Evolutionary conservation across 1,140 invertebrate genomes (phyloP).

Genomic region (Atopsyche davidsoni): DNA sequence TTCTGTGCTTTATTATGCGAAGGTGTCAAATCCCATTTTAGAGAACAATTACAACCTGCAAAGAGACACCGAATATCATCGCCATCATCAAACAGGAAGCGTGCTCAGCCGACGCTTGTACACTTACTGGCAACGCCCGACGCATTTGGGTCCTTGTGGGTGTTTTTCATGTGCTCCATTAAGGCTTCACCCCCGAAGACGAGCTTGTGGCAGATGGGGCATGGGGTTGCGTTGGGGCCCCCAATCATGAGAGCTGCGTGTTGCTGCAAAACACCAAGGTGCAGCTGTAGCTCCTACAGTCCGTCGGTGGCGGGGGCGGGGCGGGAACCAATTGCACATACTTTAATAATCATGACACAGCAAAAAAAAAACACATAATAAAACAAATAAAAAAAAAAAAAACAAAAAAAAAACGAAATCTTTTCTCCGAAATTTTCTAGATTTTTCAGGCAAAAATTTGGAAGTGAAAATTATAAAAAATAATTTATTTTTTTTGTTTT

Average conservation of each 20-base stretch:
- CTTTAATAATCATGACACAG: slow-evolving; percentile 16
- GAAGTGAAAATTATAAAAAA: background rate
- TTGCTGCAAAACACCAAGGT: slow-evolving; percentile 85
- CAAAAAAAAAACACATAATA: too few relatives aligned
- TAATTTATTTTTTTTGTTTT: background rate
- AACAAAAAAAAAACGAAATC: slow-evolving; percentile 6
- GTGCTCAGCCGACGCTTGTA: slow-evolving; percentile 14
- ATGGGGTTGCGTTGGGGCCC: slow-evolving; percentile 82
- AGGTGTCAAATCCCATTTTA: slow-evolving; percentile 1
- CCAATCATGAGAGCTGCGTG: slow-evolving; percentile 84
- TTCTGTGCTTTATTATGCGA: background rate
- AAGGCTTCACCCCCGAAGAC: slow-evolving; percentile 86
- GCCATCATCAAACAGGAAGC: background rate
- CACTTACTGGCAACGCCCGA: slow-evolving; percentile 85
- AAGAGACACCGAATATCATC: too few relatives aligned
- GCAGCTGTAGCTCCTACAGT: slow-evolving; percentile 72
- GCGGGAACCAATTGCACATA: slow-evolving; percentile 10
- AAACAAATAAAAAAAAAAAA: too few relatives aligned
- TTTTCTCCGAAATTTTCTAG: background rate
- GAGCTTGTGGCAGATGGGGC: slow-evolving; percentile 88
- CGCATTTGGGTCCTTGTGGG: slow-evolving; percentile 86
- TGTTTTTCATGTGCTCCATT: slow-evolving; percentile 93
- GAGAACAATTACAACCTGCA: slow-evolving; percentile 12
- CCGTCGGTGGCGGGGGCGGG: slow-evolving; percentile 18
- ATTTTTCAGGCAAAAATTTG: background rate